A percentile compares a stretch with the other conserved stretches of the same genome.
Evolutionary conservation across 2,113 vertebrate genomes (phyloP).

Genomic region (Genyomyrus donnyi): DNA sequence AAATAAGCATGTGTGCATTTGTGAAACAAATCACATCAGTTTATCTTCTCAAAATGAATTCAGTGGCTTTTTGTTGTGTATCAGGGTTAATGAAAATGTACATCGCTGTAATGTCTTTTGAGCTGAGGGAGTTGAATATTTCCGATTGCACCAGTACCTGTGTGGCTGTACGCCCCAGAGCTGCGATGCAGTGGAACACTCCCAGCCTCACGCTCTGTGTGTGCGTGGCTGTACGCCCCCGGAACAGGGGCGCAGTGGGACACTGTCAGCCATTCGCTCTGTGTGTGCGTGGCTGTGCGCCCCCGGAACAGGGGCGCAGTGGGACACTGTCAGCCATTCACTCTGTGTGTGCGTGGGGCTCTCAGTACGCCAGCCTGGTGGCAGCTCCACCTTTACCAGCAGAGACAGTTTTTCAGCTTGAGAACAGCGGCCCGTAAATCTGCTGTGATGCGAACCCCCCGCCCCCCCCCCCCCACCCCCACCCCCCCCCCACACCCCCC

Average conservation of each 20-base stretch:
- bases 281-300: not conserved
- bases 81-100: no score
- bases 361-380: not conserved
- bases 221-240: not conserved
- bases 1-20: not conserved
- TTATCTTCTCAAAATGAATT: not conserved
- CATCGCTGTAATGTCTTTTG: not conserved
- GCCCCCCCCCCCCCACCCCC: no score
- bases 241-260: no score
- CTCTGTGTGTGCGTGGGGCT: not conserved
- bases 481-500: no score
- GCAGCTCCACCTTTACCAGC: conserved; percentile 15
- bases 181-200: not conserved
- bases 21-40: not conserved
- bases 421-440: conserved; percentile 61
- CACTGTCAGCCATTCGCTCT: no score
- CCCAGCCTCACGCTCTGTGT: not conserved
- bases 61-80: not conserved
- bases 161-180: not conserved
- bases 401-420: conserved; percentile 29
- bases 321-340: not conserved
- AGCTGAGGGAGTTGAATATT: no score
- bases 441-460: conserved; percentile 53
- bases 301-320: no score
- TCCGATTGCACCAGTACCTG: not conserved